Percentiles rank a stretch among this genome's conserved stretches.
phyloP scores from a whole-genome alignment of 2,888 invertebrate genomes.

The Sycophila texana region DNA sequence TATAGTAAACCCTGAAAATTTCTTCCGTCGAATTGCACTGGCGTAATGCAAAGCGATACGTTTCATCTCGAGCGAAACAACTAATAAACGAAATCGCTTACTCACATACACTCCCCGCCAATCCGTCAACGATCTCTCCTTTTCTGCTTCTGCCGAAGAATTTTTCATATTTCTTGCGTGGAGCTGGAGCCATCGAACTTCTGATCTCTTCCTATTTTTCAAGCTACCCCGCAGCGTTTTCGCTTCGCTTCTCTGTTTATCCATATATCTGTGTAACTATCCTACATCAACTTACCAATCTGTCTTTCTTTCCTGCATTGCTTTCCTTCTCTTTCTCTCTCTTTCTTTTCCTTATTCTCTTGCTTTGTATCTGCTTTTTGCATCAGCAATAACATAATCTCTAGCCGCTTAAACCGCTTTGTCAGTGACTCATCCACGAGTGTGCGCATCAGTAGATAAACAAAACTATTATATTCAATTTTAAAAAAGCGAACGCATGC shows the following conservation, averaged over 20 bases:
- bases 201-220: constrained; percentile 38
- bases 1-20: background rate
- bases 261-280: constrained; percentile 35
- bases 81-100: constrained; percentile 38
- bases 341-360: background rate
- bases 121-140: constrained; percentile 33
- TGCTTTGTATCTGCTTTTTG: background rate
- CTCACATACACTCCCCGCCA: background rate
- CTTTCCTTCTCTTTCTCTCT: background rate
- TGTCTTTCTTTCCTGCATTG: constrained; percentile 14
- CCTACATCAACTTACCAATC: constrained; percentile 42
- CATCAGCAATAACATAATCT: background rate
- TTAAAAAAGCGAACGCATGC: background rate
- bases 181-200: background rate
- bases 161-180: constrained; percentile 19
- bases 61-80: background rate
- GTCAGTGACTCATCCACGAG: background rate
- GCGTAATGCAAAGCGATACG: constrained; percentile 8
- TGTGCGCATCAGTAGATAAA: background rate
- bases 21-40: background rate
- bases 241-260: constrained; percentile 30
- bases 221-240: background rate
- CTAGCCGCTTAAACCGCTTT: too few relatives aligned
- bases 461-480: background rate
- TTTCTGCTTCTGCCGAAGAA: constrained; percentile 3